Conservation (phyloP, 2,113 vertebrate species). For the Dasyurus viverrinus region DNA sequence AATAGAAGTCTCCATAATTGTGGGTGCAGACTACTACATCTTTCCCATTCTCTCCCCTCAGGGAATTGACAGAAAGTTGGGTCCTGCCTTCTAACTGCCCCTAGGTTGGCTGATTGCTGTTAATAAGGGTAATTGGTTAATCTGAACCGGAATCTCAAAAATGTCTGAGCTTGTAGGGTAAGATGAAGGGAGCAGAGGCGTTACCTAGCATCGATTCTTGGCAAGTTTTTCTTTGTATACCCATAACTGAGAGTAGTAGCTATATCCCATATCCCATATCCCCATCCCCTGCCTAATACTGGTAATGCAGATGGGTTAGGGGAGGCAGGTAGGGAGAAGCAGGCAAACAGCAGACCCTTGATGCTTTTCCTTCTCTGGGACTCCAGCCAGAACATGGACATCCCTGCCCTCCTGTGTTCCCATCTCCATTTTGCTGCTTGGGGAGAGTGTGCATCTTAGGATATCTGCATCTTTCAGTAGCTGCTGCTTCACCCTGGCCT, state of each 20-base stretch:
- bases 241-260: background rate
- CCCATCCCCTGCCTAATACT: background rate
- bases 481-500: background rate
- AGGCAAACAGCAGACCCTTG: background rate
- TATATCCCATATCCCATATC: too few relatives aligned
- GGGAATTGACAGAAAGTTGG: too few relatives aligned
- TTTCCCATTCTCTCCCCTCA: background rate
- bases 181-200: background rate
- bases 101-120: background rate
- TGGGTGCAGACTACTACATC: background rate
- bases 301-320: background rate
- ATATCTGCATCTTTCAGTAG: background rate
- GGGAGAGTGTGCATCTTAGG: background rate
- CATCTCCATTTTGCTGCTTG: background rate
- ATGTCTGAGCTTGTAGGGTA: conserved; percentile 6
- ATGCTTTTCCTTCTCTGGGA: background rate
- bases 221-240: conserved; percentile 18
- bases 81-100: background rate
- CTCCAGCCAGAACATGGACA: background rate
- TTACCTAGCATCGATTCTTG: background rate
- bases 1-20: background rate
- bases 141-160: background rate
- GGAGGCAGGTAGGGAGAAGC: background rate
- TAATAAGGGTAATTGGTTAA: background rate
- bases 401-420: background rate